Base-by-base conservation (phyloP, 2,888 invertebrate species). In the Orthosia gothica region DNA sequence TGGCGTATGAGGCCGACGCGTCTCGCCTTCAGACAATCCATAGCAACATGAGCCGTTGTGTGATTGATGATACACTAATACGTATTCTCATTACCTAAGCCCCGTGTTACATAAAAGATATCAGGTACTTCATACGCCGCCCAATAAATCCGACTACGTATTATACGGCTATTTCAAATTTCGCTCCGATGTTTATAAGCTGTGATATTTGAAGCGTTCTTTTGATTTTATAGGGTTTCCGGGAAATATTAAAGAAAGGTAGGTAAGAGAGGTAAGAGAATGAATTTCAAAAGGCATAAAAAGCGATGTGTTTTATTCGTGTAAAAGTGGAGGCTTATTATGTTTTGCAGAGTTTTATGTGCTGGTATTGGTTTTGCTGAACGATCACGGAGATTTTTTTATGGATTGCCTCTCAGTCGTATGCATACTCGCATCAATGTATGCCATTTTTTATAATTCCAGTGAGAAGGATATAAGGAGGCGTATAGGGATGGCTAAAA, bases 11-110 rank as follows among this genome's bases (percentile, higher is more conserved):
- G 89, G 82, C 81, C 82, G 82, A 82, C 87, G 81, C 79, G 67
- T 73, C 79, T 74, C 81, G 81, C 63, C 86, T 85, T 83, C 86
- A 88, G 87, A 88, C 90, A 92, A 91, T 90, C 88, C 90, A 91
- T 91, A 40, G 40, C 89, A 89, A 87, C 89, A 85, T 82, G 85
- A 87, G 88, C 88, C 90, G 90, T 89, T 86, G 81, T 77, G 89
- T 93, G 93, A 93, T 94, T 93, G 93, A 93, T 94, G 92, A 91
- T 89, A 84, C 86, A 89, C 89, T 92, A 91, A 92, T 92, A 91
- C 87, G 87, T 88, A 89, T 89, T 89, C 91, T 91, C 91, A 92
- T 93, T 92, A 93, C 89, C 84, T 88, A 85, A 87, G 80, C 88
- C 85, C 79, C 81, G 79, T 84, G 83, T 86, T 85, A 87, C 85